Percentiles rank a stretch among this genome's conserved stretches.
These are phyloP conservation scores for Nicator chloris DNA, from an alignment of 2,113 vertebrate genomes.

Conservation along the genomic window DNA sequence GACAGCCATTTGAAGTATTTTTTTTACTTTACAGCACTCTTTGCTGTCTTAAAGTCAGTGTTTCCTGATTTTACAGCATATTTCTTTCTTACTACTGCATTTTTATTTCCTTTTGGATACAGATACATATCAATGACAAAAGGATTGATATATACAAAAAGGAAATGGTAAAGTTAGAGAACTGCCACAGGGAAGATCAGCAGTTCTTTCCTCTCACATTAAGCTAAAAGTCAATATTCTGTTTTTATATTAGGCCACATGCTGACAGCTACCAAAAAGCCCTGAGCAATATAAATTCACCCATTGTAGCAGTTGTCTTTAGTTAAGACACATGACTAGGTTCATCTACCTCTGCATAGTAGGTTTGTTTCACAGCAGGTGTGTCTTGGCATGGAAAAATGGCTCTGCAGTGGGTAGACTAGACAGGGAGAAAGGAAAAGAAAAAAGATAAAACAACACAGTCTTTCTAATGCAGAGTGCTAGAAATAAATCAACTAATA, in stretches of 20 bases:
- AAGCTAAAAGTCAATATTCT: not conserved
- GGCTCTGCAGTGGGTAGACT: conserved; percentile 94
- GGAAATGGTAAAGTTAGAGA: not conserved
- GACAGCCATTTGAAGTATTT: not conserved
- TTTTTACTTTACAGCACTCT: not conserved
- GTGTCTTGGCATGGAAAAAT: conserved; percentile 95
- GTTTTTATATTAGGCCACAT: not conserved
- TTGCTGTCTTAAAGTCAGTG: not conserved
- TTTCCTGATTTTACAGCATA: not conserved
- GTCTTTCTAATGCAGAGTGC: not conserved
- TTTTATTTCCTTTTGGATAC: not conserved
- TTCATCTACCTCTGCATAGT: conserved; percentile 87
- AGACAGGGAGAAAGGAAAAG: not conserved
- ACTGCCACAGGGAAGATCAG: not conserved
- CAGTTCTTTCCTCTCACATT: not conserved
- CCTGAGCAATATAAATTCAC: not conserved
- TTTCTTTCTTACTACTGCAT: not conserved
- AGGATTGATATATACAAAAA: not conserved
- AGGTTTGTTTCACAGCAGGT: conserved; percentile 91
- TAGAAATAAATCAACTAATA: not conserved
- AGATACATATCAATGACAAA: not conserved
- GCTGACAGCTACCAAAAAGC: not conserved
- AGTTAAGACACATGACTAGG: not conserved
- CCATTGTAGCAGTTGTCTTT: not conserved
- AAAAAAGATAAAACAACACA: not conserved